Evolutionary conservation across 2,888 invertebrate genomes (phyloP), one percentile per base, ranked within the genome.

Genomic region (Folsomia manolachei): DNA sequence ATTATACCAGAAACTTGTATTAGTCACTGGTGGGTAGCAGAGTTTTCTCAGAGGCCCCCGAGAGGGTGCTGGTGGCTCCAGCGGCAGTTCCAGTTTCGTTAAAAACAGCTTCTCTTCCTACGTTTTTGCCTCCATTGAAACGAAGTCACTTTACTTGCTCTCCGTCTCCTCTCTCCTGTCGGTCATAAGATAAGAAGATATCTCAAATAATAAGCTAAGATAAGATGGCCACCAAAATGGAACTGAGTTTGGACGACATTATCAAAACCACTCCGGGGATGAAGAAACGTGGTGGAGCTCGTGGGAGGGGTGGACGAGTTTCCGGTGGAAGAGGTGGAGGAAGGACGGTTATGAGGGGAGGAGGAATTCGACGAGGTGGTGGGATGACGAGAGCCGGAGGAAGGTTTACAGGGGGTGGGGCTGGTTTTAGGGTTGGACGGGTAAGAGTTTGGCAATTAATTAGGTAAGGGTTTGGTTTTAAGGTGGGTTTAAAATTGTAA

Each of bases 231-330:
- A 94, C 95, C 83, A 95, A 93, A 87, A 93, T 97, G 85, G 97
- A 97, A 85, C 93, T 97, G 93, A 95, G 96, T 83, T 88, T 97
- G 81, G 97, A 97, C 84, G 97, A 97, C 81, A 95, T 97, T 75
- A 97, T 97, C 82, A 93, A 90, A 85, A 87, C 87, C 75, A 75
- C 79, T 26, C 64, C 64, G 2, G 39, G 27, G 7, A 63, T 63
- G 11, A 64, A 27, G 26, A 26, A 26, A 14, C 78, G 83, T 64
- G 83, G 87, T 19, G 84, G 87, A 21, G 64, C 27, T 27, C 85
- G 81, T 26, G 81, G 87, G 60, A 82, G 70, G 27, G 70, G 73
- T 25, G 69, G 72, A 7, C 62, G 75, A n/a, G 71, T 70, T 51
- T 88, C 82, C 88, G 91, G 88, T 72, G 87, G 87, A 77, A 87